phyloP scores from a whole-genome alignment of 2,113 vertebrate species.

The Okapia johnstoni region DNA sequence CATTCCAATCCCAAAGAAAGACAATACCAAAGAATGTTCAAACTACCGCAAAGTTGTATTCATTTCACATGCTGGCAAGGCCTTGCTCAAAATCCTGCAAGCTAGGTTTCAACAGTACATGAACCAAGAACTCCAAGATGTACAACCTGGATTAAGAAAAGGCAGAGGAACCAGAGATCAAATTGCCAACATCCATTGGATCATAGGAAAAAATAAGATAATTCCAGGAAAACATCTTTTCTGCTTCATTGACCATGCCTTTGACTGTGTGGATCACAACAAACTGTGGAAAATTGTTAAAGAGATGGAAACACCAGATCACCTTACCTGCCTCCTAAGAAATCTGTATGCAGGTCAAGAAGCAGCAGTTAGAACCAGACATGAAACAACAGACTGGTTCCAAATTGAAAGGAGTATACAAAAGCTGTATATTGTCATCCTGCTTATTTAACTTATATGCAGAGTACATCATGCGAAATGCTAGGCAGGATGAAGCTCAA shows the following conservation, averaged over 20 bases:
- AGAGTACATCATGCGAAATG: neutral
- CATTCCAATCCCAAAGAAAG: neutral
- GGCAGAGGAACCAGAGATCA: neutral
- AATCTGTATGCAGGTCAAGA: neutral
- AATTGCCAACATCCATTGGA: neutral
- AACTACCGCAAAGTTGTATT: accelerated
- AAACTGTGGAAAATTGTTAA: neutral
- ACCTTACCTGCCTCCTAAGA: neutral
- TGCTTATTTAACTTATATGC: neutral
- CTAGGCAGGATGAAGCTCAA: neutral
- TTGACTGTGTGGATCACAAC: neutral
- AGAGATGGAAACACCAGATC: neutral
- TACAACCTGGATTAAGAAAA: neutral
- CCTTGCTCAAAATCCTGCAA: neutral
- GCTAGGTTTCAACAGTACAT: neutral
- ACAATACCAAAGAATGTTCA: neutral
- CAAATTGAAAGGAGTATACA: neutral
- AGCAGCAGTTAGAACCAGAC: neutral
- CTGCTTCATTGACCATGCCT: neutral
- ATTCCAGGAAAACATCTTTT: neutral
- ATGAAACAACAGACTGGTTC: neutral
- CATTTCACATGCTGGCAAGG: neutral
- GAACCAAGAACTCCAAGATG: neutral
- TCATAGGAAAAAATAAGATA: neutral
- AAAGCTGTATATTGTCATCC: neutral